Percentiles rank a stretch among this genome's conserved stretches.
phyloP scores from a whole-genome alignment of 53 echinoderm and acorn worm genomes.

The Actinopyga echinites region DNA sequence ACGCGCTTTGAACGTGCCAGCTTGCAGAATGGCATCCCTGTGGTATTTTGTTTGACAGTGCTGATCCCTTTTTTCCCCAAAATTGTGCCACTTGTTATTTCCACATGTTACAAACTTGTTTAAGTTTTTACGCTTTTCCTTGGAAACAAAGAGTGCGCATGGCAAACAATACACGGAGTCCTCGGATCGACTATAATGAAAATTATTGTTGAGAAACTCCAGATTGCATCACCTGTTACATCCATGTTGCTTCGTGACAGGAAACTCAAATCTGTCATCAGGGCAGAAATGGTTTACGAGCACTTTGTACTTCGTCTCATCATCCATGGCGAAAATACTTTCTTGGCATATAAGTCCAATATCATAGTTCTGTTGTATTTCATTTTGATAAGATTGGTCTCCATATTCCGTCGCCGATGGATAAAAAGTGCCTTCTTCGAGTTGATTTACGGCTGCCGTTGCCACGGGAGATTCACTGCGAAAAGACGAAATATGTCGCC shows the following conservation, averaged over 20 bases:
- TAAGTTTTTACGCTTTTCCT: background rate
- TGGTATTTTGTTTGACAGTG: background rate
- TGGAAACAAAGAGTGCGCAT: slow-evolving; percentile 18
- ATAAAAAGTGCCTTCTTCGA: no score
- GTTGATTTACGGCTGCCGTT: no score
- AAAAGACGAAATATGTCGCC: no score
- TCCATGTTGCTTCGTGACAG: background rate
- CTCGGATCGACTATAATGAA: background rate
- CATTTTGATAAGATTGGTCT: no score
- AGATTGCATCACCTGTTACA: slow-evolving; percentile 29
- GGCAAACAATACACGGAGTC: slow-evolving; percentile 7
- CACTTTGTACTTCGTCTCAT: background rate
- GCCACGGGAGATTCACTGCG: no score
- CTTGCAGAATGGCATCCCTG: background rate
- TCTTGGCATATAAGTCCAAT: no score
- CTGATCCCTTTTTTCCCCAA: background rate
- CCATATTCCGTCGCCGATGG: no score
- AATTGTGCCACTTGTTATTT: slow-evolving; percentile 11
- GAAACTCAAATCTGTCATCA: background rate
- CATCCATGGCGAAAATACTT: background rate
- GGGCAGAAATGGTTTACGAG: background rate
- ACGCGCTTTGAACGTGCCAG: background rate
- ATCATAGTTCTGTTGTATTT: no score
- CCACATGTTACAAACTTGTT: background rate
- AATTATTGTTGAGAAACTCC: background rate